These are phyloP conservation scores for Dendronephthya gigantea DNA, from an alignment of 64 coral and sea anemone genomes.

Conservation along the genomic window DNA sequence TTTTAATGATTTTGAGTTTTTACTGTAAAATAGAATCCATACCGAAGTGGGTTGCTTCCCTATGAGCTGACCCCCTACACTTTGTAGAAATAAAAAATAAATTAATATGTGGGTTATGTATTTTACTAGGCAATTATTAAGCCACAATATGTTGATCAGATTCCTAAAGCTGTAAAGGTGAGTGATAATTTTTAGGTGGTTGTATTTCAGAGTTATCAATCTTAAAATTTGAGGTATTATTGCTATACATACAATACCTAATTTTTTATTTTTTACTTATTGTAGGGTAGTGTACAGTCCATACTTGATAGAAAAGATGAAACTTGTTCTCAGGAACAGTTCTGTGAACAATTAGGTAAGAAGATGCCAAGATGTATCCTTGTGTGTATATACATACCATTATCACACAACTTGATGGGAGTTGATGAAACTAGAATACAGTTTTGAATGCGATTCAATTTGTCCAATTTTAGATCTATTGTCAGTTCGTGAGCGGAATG, in stretches of 20 bases:
- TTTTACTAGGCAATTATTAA: constrained; percentile 86
- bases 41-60: no score
- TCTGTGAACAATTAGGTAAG: constrained; percentile 88
- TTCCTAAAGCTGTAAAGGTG: constrained; percentile 95
- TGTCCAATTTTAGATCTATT: constrained; percentile 49
- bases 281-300: constrained; percentile 86
- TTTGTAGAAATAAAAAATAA: no score
- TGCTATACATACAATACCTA: no score
- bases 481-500: constrained; percentile 80
- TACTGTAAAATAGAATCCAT: no score
- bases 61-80: no score
- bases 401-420: no score
- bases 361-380: background rate
- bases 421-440: no score
- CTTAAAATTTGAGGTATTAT: no score
- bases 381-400: background rate
- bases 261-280: background rate
- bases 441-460: background rate
- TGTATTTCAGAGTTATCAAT: no score
- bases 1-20: background rate
- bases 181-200: no score
- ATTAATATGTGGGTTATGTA: background rate
- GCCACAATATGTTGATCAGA: constrained; percentile 96
- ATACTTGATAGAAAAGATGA: constrained; percentile 95
- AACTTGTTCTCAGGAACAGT: constrained; percentile 50